Base-by-base conservation (phyloP, 2,113 vertebrate species). In the Solea solea region DNA sequence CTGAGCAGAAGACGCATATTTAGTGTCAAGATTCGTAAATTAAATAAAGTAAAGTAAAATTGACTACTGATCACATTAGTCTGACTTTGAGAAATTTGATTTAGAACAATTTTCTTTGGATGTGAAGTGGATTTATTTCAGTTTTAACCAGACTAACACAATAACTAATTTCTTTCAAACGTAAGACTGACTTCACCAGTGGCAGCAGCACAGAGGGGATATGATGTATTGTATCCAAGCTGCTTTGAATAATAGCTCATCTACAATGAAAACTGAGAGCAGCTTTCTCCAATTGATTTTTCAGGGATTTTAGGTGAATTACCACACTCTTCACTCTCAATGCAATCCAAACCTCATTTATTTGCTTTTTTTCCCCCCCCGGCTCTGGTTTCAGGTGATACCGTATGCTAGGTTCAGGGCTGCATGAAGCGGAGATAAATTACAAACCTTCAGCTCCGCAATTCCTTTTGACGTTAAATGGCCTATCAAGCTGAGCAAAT, bases 301-400 rank as follows among this genome's bases (percentile, higher is more conserved):
- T 14, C 2, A 45, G 56, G 71, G 73, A 76, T 81, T 85, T 84
- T 50, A 46, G 64, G 48, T 63, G 68, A 63, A 81, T 82, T 82
- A 82, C 46, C 34, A 21, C 60, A 55, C 64, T 81, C 70, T 75
- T 83, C 53, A 34, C 76, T 80, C 54, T 54, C 1, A 16, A 67
- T 78, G 64, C 63, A 74, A 81, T 75, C 61, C 48, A 48, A 42
- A 50, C 62, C 72, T 74, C 21, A 27, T 85, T 79, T 74, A 44
- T 39, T 55, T 70, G 72, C 56, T 48, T 45, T 8, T 2, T 64
- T 59, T 6, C 1, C 21, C 21, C 21, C 21, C 21, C 21, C 21
- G 45, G 62, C 55, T 58, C 73, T 76, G 69, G 61, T 61, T 67
- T 63, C 41, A 60, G 71, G 53, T 76, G 63, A 88, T 74, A 76